phyloP scores from a whole-genome alignment of 2,113 vertebrate species.

The Hippoglossus stenolepis region DNA sequence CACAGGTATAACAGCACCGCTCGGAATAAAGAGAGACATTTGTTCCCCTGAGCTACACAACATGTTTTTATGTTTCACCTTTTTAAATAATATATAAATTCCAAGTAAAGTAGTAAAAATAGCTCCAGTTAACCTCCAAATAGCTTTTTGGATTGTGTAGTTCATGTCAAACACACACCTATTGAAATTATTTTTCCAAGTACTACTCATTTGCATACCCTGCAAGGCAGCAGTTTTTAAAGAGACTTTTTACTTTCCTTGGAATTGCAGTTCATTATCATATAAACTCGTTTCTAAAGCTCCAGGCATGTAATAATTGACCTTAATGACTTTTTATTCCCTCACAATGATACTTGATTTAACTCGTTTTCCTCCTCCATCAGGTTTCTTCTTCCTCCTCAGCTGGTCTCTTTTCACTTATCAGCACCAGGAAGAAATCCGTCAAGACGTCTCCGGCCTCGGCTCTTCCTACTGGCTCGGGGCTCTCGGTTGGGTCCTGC shows the following conservation, averaged over 20 bases:
- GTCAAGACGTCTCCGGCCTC: conserved; percentile 66
- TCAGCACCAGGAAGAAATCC: conserved; percentile 78
- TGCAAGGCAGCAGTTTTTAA: conserved; percentile 43
- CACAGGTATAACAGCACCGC: conserved; percentile 71
- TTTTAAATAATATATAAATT: conserved; percentile 13
- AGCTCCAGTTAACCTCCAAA: conserved; percentile 37
- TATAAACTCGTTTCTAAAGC: conserved; percentile 51
- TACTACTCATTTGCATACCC: conserved; percentile 49
- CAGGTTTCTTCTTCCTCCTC: conserved; percentile 85
- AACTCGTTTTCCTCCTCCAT: conserved; percentile 24
- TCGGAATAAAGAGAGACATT: not conserved
- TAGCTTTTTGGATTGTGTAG: conserved; percentile 47
- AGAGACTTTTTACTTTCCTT: conserved; percentile 44
- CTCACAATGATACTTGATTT: conserved; percentile 29
- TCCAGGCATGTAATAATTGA: conserved; percentile 56
- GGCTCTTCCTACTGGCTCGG: conserved; percentile 81
- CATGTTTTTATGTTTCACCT: not conserved
- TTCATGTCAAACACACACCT: conserved; percentile 40
- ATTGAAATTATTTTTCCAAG: conserved; percentile 27
- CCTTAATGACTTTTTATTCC: conserved; percentile 46
- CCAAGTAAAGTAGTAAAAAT: not conserved
- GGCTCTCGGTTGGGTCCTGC: conserved; percentile 71
- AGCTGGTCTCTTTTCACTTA: conserved; percentile 83
- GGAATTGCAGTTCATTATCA: conserved; percentile 66
- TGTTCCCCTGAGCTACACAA: not conserved